Conservation (phyloP, 1,140 invertebrate genomes). For the Drosophila tsacasi region DNA sequence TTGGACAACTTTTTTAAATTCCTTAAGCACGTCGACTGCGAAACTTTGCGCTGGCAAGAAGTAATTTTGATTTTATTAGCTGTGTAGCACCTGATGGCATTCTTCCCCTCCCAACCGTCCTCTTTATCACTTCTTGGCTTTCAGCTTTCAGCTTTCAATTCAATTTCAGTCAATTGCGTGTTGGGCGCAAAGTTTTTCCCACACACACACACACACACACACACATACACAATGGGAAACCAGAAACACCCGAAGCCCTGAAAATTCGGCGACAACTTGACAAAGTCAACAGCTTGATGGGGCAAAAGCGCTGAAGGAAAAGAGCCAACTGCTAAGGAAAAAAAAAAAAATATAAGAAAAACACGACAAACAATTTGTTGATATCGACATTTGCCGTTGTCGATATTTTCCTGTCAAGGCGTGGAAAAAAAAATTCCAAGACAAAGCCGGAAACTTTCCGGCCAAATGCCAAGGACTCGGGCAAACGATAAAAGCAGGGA, state of each 20-base stretch:
- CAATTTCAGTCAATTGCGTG: constrained; percentile 70
- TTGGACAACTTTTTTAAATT: constrained; percentile 78
- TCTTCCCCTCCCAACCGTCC: constrained; percentile 12
- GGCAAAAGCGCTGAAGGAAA: constrained; percentile 16
- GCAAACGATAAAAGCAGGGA: constrained; percentile 33
- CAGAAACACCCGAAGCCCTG: constrained; percentile 32
- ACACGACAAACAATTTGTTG: constrained; percentile 62
- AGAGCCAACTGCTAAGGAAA: constrained; percentile 3
- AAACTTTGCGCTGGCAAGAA: constrained; percentile 61
- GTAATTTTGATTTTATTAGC: constrained; percentile 84
- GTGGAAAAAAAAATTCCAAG: constrained; percentile 18
- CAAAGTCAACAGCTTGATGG: constrained; percentile 64
- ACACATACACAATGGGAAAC: constrained; percentile 23
- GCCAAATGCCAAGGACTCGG: constrained; percentile 58
- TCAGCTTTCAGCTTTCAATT: constrained; percentile 69
- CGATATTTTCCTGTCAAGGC: constrained; percentile 65
- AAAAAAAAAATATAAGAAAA: constrained; percentile 29
- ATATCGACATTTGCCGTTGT: constrained; percentile 56
- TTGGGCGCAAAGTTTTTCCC: constrained; percentile 64
- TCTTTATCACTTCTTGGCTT: constrained; percentile 26
- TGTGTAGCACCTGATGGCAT: constrained; percentile 77
- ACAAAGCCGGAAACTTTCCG: constrained; percentile 40
- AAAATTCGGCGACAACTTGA: constrained; percentile 56
- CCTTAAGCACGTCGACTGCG: constrained; percentile 65
- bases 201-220: constrained; percentile 27